Conservation (phyloP, 2,113 vertebrate genomes). For the Corythornis cristatus region DNA sequence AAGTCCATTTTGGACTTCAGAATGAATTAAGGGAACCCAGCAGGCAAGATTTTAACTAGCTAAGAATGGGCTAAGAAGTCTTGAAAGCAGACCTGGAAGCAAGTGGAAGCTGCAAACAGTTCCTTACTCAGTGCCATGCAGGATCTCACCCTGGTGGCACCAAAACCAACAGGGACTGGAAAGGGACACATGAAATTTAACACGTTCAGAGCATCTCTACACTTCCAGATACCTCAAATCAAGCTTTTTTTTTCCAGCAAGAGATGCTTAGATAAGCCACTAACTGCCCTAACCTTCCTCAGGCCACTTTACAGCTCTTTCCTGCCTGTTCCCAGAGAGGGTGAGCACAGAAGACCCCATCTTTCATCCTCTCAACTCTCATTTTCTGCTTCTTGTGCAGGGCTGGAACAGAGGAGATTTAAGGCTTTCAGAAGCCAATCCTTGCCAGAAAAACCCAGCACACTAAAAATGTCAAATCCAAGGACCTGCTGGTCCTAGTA, state of each 20-base stretch:
- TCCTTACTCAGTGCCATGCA: neutral
- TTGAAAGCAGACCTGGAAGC: neutral
- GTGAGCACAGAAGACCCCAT: neutral
- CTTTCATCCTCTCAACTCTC: neutral
- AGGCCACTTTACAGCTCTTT: neutral
- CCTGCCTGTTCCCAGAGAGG: neutral
- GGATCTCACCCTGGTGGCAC: neutral
- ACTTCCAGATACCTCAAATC: neutral
- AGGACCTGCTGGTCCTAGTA: neutral
- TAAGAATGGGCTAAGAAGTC: neutral
- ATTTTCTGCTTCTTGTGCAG: fast-evolving
- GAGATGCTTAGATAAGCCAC: neutral
- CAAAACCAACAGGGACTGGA: neutral
- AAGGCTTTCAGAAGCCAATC: neutral
- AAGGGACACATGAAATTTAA: neutral
- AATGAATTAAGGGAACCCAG: neutral
- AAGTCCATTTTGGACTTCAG: neutral
- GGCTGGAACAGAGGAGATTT: neutral
- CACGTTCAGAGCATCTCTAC: neutral
- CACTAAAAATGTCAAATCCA: neutral
- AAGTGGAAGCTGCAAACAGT: neutral
- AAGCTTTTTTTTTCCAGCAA: neutral
- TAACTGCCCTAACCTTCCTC: neutral
- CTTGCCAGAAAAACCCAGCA: neutral
- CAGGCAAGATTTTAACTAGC: neutral